Evolutionary conservation across 1,140 invertebrate genomes (phyloP).

Genomic region (Coptotermes formosanus): DNA sequence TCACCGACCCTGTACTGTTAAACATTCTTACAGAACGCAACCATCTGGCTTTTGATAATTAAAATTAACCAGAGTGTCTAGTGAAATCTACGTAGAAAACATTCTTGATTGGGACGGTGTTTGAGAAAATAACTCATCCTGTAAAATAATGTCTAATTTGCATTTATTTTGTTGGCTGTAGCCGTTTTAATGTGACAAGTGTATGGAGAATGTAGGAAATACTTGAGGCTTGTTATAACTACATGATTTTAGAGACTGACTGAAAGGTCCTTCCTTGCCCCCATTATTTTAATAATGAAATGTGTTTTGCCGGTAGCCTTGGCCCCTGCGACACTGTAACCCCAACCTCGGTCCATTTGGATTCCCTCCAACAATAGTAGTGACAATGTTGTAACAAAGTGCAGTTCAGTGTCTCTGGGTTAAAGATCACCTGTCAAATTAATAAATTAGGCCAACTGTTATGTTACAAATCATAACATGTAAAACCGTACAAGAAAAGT

Average conservation of each 20-base stretch:
- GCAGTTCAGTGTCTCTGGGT: not conserved
- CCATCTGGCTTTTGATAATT: not conserved
- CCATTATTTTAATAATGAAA: constrained; percentile 7
- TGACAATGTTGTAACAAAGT: not conserved
- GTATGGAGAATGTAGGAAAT: not conserved
- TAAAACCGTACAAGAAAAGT: not conserved
- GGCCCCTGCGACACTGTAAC: constrained; percentile 3
- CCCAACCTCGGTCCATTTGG: constrained; percentile 11
- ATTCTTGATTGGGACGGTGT: not conserved
- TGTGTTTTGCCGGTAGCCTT: not conserved
- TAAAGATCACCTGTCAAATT: not conserved
- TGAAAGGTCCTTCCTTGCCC: not conserved
- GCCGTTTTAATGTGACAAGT: not conserved
- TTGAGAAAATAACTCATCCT: not conserved
- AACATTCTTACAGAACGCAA: not conserved
- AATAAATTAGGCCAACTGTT: not conserved
- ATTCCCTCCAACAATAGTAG: not conserved
- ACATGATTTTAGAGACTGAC: not conserved
- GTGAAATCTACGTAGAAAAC: not conserved
- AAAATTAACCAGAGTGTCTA: not conserved
- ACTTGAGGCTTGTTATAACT: not conserved
- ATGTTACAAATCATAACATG: not conserved
- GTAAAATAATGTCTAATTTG: not conserved
- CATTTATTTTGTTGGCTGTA: not conserved
- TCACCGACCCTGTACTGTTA: not conserved